phyloP scores from a whole-genome alignment of 2,113 vertebrate genomes.

The Syngnathus typhle region DNA sequence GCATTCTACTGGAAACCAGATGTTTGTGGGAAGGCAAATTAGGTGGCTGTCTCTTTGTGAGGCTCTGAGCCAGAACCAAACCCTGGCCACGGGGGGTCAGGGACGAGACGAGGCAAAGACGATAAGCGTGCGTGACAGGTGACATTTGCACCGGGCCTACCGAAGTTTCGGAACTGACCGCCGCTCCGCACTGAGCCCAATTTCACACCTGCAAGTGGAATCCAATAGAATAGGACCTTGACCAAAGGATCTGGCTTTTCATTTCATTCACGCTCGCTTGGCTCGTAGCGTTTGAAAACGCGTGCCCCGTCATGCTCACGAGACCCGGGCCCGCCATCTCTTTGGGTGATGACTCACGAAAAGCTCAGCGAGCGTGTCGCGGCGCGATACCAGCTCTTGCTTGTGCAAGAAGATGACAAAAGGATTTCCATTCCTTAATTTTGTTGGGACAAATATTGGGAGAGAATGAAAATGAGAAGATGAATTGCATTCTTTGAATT shows the following conservation, averaged over 20 bases:
- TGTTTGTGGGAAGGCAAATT: constrained; percentile 44
- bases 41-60: not conserved
- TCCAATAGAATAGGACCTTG: not conserved
- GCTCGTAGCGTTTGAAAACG: too few relatives aligned
- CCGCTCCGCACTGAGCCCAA: constrained; percentile 52
- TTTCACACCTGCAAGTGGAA: constrained; percentile 18
- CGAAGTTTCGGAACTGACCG: constrained; percentile 54
- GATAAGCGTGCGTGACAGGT: constrained; percentile 61
- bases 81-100: constrained; percentile 22
- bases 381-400: not conserved
- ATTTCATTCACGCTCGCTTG: constrained; percentile 15
- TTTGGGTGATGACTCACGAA: constrained; percentile 32
- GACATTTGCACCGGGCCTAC: constrained; percentile 57
- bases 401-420: not conserved
- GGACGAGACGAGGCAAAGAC: constrained; percentile 37
- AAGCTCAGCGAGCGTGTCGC: constrained; percentile 27
- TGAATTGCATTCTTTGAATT: too few relatives aligned
- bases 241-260: constrained; percentile 11
- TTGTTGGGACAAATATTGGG: too few relatives aligned
- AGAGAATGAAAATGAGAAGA: too few relatives aligned
- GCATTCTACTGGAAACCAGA: constrained; percentile 64
- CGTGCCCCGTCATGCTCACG: constrained; percentile 24
- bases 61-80: too few relatives aligned
- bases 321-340: constrained; percentile 13
- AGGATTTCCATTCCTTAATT: not conserved